phyloP scores from a whole-genome alignment of 2,888 invertebrate genomes.

The Polydesmus complanatus region DNA sequence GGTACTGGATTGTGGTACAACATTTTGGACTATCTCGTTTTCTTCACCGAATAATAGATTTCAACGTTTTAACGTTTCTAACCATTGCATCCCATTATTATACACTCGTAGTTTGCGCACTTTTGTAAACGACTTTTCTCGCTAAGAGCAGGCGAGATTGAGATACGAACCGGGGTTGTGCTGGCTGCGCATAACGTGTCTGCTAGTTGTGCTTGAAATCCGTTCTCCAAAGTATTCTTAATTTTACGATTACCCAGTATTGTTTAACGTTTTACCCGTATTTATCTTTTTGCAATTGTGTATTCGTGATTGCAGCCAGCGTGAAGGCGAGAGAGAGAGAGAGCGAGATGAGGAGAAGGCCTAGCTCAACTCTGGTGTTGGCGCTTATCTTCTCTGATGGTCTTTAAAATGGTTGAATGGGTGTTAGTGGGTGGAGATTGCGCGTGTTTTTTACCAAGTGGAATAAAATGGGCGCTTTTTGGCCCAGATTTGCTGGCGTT shows the following conservation, averaged over 20 bases:
- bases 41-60: neutral
- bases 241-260: neutral
- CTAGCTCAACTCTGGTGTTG: too few relatives aligned
- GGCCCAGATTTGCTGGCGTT: neutral
- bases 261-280: neutral
- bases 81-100: neutral
- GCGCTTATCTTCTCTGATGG: neutral
- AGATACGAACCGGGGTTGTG: neutral
- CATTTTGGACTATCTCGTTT: too few relatives aligned
- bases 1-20: too few relatives aligned
- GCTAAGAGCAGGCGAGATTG: neutral
- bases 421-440: too few relatives aligned
- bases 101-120: neutral
- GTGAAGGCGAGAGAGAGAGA: too few relatives aligned
- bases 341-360: too few relatives aligned
- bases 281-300: too few relatives aligned
- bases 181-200: too few relatives aligned
- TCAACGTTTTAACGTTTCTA: neutral
- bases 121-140: neutral
- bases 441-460: too few relatives aligned
- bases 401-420: neutral
- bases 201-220: too few relatives aligned
- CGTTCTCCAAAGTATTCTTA: too few relatives aligned
- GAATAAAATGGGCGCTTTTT: neutral
- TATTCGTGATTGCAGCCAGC: too few relatives aligned